Percentiles rank a stretch among this genome's conserved stretches.
Conservation (phyloP, 2,797 vertebrate species). For the Champsocephalus esox region DNA sequence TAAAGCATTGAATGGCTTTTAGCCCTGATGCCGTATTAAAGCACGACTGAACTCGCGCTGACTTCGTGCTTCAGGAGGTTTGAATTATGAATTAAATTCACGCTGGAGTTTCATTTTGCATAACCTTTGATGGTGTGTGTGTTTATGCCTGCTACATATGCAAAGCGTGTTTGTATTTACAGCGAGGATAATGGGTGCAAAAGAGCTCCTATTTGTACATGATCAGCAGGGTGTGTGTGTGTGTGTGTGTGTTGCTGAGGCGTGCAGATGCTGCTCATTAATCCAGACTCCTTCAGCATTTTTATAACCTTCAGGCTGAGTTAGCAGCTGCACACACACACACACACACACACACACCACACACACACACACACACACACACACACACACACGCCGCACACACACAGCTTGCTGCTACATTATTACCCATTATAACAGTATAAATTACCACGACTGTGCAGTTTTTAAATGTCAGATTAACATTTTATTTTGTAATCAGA, state of each 20-base stretch:
- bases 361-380: too few relatives aligned
- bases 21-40: too few relatives aligned
- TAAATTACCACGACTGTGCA: conserved; percentile 45
- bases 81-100: conserved; percentile 22
- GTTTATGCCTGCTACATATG: conserved; percentile 12
- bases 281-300: conserved; percentile 75
- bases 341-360: too few relatives aligned
- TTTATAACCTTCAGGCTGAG: conserved; percentile 77
- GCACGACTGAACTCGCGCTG: not conserved
- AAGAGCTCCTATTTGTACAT: conserved; percentile 52
- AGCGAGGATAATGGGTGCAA: conserved; percentile 34
- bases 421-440: conserved; percentile 49
- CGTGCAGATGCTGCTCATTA: conserved; percentile 72
- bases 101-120: not conserved
- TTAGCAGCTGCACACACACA: conserved; percentile 65
- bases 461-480: conserved; percentile 19
- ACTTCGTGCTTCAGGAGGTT: conserved; percentile 24
- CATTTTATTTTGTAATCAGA: conserved; percentile 1
- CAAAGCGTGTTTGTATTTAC: conserved; percentile 56
- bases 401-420: conserved; percentile 10
- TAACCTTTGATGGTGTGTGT: conserved; percentile 10
- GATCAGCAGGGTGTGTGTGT: conserved; percentile 33
- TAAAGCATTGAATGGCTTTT: too few relatives aligned
- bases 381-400: too few relatives aligned
- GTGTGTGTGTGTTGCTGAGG: conserved; percentile 44